Evolutionary conservation across 2,888 invertebrate genomes (phyloP), one percentile per base, ranked within the genome.

Genomic region (Parnassius smintheus): DNA sequence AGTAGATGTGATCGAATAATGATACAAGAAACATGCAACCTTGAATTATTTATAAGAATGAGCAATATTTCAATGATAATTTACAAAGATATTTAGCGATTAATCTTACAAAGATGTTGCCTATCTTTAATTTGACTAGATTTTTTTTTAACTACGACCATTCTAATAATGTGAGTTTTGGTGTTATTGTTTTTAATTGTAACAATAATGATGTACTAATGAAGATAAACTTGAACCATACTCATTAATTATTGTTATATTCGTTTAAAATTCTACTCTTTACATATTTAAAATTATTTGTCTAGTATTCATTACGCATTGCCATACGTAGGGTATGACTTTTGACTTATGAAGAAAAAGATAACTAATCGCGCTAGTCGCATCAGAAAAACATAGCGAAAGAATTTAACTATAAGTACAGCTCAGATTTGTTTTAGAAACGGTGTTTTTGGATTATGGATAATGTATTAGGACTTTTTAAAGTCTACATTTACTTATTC

Each of bases 11-110:
- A 78, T 85, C 86, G 82, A 79, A 82, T 52, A 52, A 56, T 41
- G 76, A 83, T 76, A 81, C 74, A 81, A 83, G 81, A 83, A 78
- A 82, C 83, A 83, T 85, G 82, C 80, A 83, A 75, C 72, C 59
- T 76, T 76, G 75, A 75, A 66, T 72, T 69, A 79, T 81, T 82
- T 69, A 79, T 82, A 82, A 81, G 71, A 80, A 81, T 87, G 88
- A 88, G 88, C 88, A 88, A 84, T 22, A 74, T 79, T 73, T 82
- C 78, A 76, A 72, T 68, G 67, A 71, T 72, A 66, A 70, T 63
- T 48, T 66, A 66, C 57, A 55, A 70, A 74, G 73, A 72, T 35
- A 35, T 72, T 68, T 75, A 68, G 58, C 52, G 13, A 56, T 60
- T 68, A 68, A 64, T 64, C 64, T 68, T 68, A 71, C 66, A 41